phyloP scores from a whole-genome alignment of 2,797 vertebrate species.

The Meda fulgida region DNA sequence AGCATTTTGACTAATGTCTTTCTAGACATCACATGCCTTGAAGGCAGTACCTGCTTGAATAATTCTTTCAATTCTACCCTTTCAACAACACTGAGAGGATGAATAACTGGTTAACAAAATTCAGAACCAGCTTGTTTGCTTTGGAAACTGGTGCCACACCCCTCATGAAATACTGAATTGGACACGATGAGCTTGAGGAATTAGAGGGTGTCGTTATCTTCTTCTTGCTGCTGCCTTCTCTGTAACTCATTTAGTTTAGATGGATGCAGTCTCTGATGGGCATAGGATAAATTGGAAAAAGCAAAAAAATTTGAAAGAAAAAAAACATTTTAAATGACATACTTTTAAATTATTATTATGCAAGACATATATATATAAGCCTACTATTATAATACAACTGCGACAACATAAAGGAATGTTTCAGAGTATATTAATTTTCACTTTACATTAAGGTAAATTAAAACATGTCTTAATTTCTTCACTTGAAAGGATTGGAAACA shows the following conservation, averaged over 20 bases:
- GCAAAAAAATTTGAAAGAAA: too few relatives aligned
- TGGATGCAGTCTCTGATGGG: neutral
- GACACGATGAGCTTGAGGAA: neutral
- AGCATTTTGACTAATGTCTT: neutral
- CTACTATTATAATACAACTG: neutral
- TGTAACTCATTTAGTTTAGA: neutral
- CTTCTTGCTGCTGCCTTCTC: neutral
- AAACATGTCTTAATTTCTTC: too few relatives aligned
- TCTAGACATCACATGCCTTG: constrained; percentile 2
- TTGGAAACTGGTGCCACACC: neutral
- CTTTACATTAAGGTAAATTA: too few relatives aligned
- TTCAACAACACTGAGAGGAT: neutral
- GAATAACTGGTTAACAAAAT: neutral
- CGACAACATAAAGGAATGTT: too few relatives aligned
- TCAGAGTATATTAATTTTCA: too few relatives aligned
- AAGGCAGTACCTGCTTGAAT: neutral
- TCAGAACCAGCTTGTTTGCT: neutral
- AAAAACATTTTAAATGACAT: neutral
- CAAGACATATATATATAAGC: neutral
- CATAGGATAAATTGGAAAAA: neutral
- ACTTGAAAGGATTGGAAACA: too few relatives aligned
- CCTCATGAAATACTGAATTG: neutral
- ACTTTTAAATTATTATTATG: neutral
- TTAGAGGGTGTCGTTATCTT: neutral
- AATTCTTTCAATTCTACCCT: neutral